Conservation (phyloP, 2,888 invertebrate species). For the Apamea crenata region DNA sequence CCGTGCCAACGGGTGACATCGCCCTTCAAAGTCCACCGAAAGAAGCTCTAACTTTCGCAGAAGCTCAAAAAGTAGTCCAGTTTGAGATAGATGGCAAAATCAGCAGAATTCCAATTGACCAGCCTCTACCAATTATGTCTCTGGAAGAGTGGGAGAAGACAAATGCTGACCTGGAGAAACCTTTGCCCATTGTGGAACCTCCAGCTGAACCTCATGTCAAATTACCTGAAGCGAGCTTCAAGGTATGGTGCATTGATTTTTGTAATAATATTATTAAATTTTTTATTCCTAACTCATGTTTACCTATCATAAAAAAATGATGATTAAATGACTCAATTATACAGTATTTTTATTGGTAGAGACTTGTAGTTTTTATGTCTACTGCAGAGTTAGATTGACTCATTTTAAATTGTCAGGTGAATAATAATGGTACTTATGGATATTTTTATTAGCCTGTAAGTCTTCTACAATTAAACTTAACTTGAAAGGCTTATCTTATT, state of each 20-base stretch:
- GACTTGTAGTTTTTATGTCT: not conserved
- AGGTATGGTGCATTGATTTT: conserved; percentile 71
- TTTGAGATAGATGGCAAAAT: conserved; percentile 96
- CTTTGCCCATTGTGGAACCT: conserved; percentile 84
- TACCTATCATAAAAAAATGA: conserved; percentile 14
- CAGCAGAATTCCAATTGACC: conserved; percentile 92
- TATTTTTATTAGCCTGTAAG: not conserved
- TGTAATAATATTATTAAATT: conserved; percentile 24
- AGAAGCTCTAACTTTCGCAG: conserved; percentile 95
- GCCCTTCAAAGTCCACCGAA: conserved; percentile 89
- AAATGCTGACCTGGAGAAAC: conserved; percentile 86
- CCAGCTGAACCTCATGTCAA: conserved; percentile 86
- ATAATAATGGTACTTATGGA: not conserved
- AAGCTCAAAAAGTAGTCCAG: conserved; percentile 96
- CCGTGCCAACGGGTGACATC: conserved; percentile 91
- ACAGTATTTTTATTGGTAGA: conserved; percentile 36
- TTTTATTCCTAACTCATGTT: conserved; percentile 37
- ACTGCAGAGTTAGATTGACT: not conserved
- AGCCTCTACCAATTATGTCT: conserved; percentile 92
- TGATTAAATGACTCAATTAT: conserved; percentile 30
- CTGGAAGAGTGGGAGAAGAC: conserved; percentile 92
- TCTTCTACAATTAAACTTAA: not conserved
- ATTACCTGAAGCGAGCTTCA: conserved; percentile 87
- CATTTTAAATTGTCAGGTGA: not conserved
- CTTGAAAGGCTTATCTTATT: not conserved